Evolutionary conservation across 2,888 invertebrate species (phyloP).

Genomic region (Alsophila aescularia): DNA sequence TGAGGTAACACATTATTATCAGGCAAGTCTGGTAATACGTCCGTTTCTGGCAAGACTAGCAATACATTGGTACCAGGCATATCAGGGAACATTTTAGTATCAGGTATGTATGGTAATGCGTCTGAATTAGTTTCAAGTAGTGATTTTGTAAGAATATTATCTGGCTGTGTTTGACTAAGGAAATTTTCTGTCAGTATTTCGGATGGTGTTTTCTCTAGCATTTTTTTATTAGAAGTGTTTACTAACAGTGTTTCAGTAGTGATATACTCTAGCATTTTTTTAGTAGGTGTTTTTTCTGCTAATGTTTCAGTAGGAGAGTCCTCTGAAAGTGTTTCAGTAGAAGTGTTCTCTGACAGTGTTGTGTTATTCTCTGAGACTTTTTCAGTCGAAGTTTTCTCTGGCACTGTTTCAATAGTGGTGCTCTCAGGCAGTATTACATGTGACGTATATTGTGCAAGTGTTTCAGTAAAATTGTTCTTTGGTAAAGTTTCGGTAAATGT

Average conservation of each 20-base stretch:
- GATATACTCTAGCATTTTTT: neutral
- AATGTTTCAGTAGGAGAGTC: neutral
- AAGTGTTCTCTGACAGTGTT: neutral
- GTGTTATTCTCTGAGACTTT: neutral
- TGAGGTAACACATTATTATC: neutral
- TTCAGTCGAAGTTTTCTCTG: neutral
- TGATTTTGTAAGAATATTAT: too few species aligned
- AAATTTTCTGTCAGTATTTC: neutral
- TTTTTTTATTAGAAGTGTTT: neutral
- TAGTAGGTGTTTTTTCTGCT: neutral
- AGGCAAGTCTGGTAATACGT: neutral
- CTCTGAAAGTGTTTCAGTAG: neutral
- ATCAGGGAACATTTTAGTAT: neutral
- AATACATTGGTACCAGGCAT: neutral
- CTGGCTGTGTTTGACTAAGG: neutral
- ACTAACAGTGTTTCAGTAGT: neutral
- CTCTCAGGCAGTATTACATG: too few species aligned
- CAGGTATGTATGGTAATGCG: neutral
- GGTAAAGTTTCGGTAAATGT: too few species aligned
- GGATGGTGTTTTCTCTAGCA: neutral
- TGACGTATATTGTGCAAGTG: too few species aligned
- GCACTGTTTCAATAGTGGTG: too few species aligned
- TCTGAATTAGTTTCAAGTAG: too few species aligned
- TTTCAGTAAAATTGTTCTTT: too few species aligned
- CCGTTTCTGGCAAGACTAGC: neutral